These are phyloP conservation scores for Channallabes apus DNA, from an alignment of 2,797 vertebrate species.

Conservation along the genomic window DNA sequence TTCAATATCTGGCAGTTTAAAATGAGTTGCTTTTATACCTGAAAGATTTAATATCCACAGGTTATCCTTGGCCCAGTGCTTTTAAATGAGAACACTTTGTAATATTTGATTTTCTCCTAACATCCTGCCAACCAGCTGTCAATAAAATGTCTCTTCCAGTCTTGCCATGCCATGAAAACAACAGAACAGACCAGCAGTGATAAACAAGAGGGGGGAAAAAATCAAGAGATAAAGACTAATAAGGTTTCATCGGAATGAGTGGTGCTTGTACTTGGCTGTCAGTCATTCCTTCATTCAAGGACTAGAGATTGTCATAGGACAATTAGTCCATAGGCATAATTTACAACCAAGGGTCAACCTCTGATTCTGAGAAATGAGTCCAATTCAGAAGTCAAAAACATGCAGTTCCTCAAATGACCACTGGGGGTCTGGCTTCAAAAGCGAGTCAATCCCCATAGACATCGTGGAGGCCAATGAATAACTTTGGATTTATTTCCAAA, in stretches of 20 bases:
- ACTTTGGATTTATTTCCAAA: too few relatives aligned
- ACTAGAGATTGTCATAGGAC: not conserved
- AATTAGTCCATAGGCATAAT: not conserved
- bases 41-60: conserved; percentile 1
- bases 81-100: not conserved
- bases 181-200: not conserved
- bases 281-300: not conserved
- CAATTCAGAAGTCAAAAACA: too few relatives aligned
- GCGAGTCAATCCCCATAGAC: too few relatives aligned
- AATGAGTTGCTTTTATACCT: not conserved
- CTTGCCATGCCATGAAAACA: not conserved
- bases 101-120: conserved; percentile 7
- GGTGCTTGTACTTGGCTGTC: not conserved
- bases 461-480: too few relatives aligned
- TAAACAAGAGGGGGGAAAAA: not conserved
- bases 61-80: not conserved
- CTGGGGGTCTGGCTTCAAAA: too few relatives aligned
- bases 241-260: not conserved
- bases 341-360: too few relatives aligned
- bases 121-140: conserved; percentile 7
- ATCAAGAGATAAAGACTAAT: not conserved
- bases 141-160: conserved; percentile 1
- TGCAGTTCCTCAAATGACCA: too few relatives aligned
- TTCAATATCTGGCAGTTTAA: not conserved
- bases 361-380: too few relatives aligned